A percentile compares a stretch with the other conserved stretches of the same genome.
phyloP scores from a whole-genome alignment of 2,113 vertebrate genomes.

The Percopsis transmontana region DNA sequence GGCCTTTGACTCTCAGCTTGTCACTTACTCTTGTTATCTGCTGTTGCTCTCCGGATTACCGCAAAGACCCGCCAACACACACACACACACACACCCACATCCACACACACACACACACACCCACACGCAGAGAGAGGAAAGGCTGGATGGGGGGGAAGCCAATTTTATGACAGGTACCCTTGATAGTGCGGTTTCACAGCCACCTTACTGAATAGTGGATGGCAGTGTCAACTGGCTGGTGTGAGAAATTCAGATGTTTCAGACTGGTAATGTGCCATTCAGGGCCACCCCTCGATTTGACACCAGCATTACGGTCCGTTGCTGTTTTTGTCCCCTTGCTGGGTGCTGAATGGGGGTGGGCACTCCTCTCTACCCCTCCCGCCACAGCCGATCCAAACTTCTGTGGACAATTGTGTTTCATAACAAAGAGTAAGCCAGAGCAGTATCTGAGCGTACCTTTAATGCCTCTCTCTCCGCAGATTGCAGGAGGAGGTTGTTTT shows the following conservation, averaged over 20 bases:
- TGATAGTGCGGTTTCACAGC: slow-evolving; percentile 80
- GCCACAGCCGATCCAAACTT: no score
- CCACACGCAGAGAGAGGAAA: slow-evolving; percentile 57
- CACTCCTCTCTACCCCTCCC: no score
- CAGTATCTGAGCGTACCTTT: no score
- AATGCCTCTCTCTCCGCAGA: no score
- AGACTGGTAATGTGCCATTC: no score
- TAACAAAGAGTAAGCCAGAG: no score
- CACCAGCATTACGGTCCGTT: no score
- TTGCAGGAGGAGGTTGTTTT: no score
- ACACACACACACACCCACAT: slow-evolving; percentile 13
- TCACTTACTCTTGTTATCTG: slow-evolving; percentile 82
- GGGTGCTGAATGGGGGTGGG: no score
- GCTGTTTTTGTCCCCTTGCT: no score
- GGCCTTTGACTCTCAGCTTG: slow-evolving; percentile 83
- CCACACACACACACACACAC: slow-evolving; percentile 55
- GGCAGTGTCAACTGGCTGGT: slow-evolving; percentile 44
- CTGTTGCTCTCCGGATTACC: slow-evolving; percentile 65
- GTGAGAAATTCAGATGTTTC: neutral
- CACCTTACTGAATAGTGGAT: slow-evolving; percentile 74
- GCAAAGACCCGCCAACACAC: slow-evolving; percentile 55
- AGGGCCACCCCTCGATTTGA: no score
- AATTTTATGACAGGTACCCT: slow-evolving; percentile 81
- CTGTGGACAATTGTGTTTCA: no score
- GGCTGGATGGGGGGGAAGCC: slow-evolving; percentile 64